phyloP scores from a whole-genome alignment of 2,888 invertebrate genomes.

The Muschampia staudingeri region DNA sequence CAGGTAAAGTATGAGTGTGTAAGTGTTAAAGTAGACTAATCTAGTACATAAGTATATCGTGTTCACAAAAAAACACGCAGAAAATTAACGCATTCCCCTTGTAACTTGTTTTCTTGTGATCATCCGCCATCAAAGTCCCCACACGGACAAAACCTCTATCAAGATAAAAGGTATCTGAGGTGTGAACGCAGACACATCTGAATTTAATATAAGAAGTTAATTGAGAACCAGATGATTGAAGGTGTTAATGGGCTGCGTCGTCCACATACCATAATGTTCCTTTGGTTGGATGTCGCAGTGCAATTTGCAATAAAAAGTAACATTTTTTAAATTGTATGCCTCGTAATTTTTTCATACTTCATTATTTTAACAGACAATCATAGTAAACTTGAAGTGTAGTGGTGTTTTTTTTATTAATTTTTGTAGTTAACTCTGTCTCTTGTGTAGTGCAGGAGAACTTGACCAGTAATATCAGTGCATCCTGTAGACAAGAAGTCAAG shows the following conservation, averaged over 20 bases:
- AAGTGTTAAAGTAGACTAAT: not conserved
- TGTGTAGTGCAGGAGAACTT: no score
- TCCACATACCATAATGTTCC: constrained; percentile 36
- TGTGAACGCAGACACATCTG: constrained; percentile 30
- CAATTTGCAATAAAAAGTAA: constrained; percentile 34
- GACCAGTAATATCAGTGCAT: no score
- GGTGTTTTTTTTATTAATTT: not conserved
- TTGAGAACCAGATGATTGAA: constrained; percentile 31
- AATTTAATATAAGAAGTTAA: constrained; percentile 36
- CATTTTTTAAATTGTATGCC: constrained; percentile 47
- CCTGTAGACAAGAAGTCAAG: no score
- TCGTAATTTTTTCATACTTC: constrained; percentile 22
- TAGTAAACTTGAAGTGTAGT: constrained; percentile 19
- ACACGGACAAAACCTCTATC: constrained; percentile 1
- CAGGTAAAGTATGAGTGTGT: no score
- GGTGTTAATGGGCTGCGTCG: constrained; percentile 35
- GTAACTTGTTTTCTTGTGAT: not conserved
- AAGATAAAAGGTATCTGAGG: constrained; percentile 32
- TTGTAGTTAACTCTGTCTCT: not conserved
- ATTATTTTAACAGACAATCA: constrained; percentile 25
- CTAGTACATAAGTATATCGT: not conserved
- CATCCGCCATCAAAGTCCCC: not conserved
- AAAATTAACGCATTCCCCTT: not conserved
- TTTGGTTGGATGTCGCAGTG: constrained; percentile 16
- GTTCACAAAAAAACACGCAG: not conserved